phyloP scores from a whole-genome alignment of 2,888 invertebrate species.

The Microctonus aethiopoides region DNA sequence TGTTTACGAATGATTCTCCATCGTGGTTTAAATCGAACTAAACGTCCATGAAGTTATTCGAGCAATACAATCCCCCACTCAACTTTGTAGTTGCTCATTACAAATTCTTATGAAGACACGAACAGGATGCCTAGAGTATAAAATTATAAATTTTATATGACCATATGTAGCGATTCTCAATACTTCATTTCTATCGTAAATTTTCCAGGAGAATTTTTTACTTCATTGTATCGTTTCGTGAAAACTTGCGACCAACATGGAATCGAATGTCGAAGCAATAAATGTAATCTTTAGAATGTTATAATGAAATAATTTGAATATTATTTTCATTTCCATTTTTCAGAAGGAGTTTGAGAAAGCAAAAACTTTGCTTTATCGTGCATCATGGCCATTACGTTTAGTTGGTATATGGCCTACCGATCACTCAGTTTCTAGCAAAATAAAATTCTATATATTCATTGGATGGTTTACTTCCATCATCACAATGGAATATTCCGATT shows the following conservation, averaged over 20 bases:
- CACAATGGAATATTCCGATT: slow-evolving; percentile 23
- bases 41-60: too few species aligned
- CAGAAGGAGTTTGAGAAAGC: not conserved
- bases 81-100: not conserved
- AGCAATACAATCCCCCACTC: too few species aligned
- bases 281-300: too few species aligned
- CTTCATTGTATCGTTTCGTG: not conserved
- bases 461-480: slow-evolving; percentile 19
- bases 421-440: not conserved
- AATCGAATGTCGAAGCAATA: not conserved
- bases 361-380: not conserved
- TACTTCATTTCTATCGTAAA: too few species aligned
- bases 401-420: slow-evolving; percentile 15
- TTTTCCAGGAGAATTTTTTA: not conserved
- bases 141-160: not conserved
- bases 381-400: not conserved
- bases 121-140: not conserved
- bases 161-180: not conserved
- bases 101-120: not conserved
- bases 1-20: too few species aligned
- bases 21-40: too few species aligned
- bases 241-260: not conserved
- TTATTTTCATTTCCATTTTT: not conserved
- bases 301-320: not conserved
- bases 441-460: not conserved